Base-by-base conservation (phyloP, 2,888 invertebrate species). In the Exephanes ischioxanthus region DNA sequence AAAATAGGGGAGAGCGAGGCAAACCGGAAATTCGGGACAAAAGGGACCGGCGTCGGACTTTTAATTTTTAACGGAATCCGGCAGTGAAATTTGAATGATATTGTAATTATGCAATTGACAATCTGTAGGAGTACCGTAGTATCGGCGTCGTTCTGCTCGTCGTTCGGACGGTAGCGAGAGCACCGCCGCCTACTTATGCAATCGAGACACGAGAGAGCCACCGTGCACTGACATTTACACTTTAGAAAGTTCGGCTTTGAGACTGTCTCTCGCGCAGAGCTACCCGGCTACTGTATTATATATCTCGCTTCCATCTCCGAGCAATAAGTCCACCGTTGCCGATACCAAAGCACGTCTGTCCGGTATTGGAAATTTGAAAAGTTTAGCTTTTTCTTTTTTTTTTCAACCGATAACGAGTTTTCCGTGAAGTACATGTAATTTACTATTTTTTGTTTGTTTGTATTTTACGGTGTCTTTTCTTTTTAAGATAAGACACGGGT, bases 171-270 rank as follows among this genome's bases (percentile, higher is more conserved):
- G 78, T 66, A 77, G 66, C 37, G 77, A 77, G 79, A 80, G 85
- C 66, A 78, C 67, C 73, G 26, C 48, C 53, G 41, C 67, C 26
- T 76, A 80, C 88, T 92, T 92, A 90, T 89, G 92, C 88, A 92
- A 92, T 87, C 19, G 73, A 80, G 78, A 86, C 80, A 81, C 87
- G 85, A 89, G 89, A 92, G 89, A 90, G 85, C 73, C 81, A 84
- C 80, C 85, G 80, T 84, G 80, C 79, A 89, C 90, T 93, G 92
- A 93, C 93, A 93, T 94, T 94, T 93, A 93, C 91, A 90, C 89
- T 93, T 94, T 94, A 94, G 94, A 94, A 94, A 94, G 94, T 94
- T 89, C 83, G 83, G 83, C 78, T 71, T 51, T 73, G 70, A 71
- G 51, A 82, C 87, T 81, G 86, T 87, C 86, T 88, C 88, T 88